Percentiles rank a stretch among this genome's conserved stretches.
Evolutionary conservation across 2,888 invertebrate genomes (phyloP).

Genomic region (Drosophila monieri): DNA sequence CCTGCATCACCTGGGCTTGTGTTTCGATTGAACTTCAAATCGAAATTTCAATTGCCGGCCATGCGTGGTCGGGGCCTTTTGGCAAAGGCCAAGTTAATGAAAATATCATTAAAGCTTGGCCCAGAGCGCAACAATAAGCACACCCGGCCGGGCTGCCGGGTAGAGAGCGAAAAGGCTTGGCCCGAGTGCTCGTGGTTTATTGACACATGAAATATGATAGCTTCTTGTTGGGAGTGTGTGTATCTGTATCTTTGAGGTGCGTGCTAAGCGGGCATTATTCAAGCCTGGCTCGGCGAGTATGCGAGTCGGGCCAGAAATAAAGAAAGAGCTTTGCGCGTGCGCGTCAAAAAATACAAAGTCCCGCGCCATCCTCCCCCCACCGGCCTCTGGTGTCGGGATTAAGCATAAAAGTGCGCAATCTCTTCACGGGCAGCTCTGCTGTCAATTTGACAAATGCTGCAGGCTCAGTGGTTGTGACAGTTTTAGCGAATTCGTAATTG

Average conservation of each 20-base stretch:
- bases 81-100: slow-evolving; percentile 78
- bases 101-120: slow-evolving; percentile 78
- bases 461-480: slow-evolving; percentile 76
- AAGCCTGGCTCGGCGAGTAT: slow-evolving; percentile 53
- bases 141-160: slow-evolving; percentile 12
- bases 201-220: slow-evolving; percentile 76
- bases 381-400: slow-evolving; percentile 53
- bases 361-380: slow-evolving; percentile 3
- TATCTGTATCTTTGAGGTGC: slow-evolving; percentile 50
- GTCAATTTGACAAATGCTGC: slow-evolving; percentile 80
- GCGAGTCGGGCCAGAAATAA: slow-evolving; percentile 6
- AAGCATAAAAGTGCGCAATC: slow-evolving; percentile 65
- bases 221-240: slow-evolving; percentile 71
- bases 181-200: slow-evolving; percentile 56
- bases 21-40: slow-evolving; percentile 55
- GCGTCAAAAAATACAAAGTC: slow-evolving; percentile 36
- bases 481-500: slow-evolving; percentile 79
- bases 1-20: slow-evolving; percentile 59
- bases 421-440: slow-evolving; percentile 49
- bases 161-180: slow-evolving; percentile 26
- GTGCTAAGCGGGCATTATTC: slow-evolving; percentile 75
- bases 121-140: slow-evolving; percentile 64
- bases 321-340: slow-evolving; percentile 56
- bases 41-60: slow-evolving; percentile 56
- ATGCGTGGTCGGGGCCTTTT: slow-evolving; percentile 66